A percentile compares a stretch with the other conserved stretches of the same genome.
phyloP scores from a whole-genome alignment of 2,113 vertebrate genomes.

The Anguilla japonica region DNA sequence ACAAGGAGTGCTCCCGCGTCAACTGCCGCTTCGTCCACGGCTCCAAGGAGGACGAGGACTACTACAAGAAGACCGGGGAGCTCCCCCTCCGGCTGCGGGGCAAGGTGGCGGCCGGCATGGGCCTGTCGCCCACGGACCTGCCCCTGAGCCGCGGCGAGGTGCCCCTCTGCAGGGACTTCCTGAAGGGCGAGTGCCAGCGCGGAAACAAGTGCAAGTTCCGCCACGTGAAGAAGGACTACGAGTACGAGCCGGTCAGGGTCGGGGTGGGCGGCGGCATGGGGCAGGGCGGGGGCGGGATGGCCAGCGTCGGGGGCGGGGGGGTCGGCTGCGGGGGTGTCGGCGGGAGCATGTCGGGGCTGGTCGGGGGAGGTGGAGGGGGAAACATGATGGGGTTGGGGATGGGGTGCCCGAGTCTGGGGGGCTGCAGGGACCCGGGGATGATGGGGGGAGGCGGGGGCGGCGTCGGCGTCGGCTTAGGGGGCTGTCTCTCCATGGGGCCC shows the following conservation, averaged over 20 bases:
- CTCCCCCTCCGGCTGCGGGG: conserved; percentile 86
- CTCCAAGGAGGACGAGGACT: conserved; percentile 95
- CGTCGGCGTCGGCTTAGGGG: conserved; percentile 53
- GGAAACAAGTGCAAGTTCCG: conserved; percentile 95
- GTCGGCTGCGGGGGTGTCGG: conserved; percentile 53
- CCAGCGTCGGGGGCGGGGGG: conserved; percentile 55
- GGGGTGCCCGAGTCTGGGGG: conserved; percentile 65
- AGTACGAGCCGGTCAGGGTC: conserved; percentile 74
- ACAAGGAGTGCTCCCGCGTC: conserved; percentile 90
- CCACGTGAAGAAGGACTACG: conserved; percentile 87
- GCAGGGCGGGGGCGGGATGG: conserved; percentile 59
- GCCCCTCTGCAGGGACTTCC: conserved; percentile 91
- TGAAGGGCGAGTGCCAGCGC: conserved; percentile 93
- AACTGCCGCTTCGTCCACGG: conserved; percentile 96
- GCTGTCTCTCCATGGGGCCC: conserved; percentile 61
- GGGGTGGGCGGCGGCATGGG: conserved; percentile 64
- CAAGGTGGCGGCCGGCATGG: conserved; percentile 86
- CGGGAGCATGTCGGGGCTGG: conserved; percentile 66
- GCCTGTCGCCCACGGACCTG: conserved; percentile 86
- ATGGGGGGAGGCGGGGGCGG: conserved; percentile 55
- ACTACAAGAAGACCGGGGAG: conserved; percentile 93
- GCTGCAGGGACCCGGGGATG: conserved; percentile 68
- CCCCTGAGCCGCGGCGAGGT: conserved; percentile 91
- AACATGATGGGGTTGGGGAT: conserved; percentile 62
- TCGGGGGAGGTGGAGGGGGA: conserved; percentile 58